Conservation (phyloP, 2,797 vertebrate genomes). For the Momotus momota region DNA sequence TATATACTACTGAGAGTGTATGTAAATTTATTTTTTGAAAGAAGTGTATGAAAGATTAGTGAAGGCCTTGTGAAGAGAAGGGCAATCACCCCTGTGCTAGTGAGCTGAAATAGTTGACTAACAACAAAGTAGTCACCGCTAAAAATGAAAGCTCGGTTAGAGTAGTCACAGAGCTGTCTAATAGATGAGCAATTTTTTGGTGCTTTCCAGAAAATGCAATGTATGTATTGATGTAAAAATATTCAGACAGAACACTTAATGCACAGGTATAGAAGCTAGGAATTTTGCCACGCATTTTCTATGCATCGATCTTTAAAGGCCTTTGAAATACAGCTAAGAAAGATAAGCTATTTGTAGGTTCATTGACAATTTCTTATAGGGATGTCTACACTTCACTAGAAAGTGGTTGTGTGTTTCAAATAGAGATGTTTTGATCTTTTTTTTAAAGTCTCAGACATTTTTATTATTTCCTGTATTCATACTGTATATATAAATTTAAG, state of each 20-base stretch:
- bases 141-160: neutral
- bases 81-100: neutral
- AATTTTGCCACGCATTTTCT: neutral
- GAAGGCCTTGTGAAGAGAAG: neutral
- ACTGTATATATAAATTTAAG: neutral
- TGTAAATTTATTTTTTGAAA: neutral
- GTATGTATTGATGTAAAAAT: neutral
- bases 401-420: neutral
- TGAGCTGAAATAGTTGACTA: neutral
- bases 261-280: neutral
- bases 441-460: neutral
- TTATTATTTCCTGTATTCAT: neutral
- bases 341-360: neutral
- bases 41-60: neutral
- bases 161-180: neutral
- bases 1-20: neutral
- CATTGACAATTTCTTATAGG: neutral
- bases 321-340: neutral
- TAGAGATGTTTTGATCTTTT: neutral
- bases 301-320: neutral
- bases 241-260: neutral
- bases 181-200: fast-evolving
- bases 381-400: neutral
- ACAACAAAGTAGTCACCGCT: neutral
- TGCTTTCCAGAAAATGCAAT: neutral